Evolutionary conservation across 2,797 vertebrate species (phyloP).

Genomic region (Sylvilagus floridanus): DNA sequence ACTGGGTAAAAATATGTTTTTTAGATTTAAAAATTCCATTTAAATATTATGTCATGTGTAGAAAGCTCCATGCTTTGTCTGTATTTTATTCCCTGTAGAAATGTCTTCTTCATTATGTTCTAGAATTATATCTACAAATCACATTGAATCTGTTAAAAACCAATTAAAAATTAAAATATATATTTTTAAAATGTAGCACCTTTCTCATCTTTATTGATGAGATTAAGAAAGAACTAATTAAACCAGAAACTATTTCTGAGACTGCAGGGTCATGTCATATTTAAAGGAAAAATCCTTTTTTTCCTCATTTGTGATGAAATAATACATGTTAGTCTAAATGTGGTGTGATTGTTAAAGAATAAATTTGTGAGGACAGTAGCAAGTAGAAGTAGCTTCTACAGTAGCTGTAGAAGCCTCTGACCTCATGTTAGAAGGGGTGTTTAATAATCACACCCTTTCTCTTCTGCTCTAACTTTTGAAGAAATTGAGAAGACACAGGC

Average conservation of each 20-base stretch:
- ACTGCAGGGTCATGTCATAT: background rate
- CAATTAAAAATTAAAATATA: too few relatives aligned
- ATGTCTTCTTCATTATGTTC: background rate
- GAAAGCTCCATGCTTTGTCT: background rate
- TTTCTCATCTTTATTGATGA: slow-evolving; percentile 20
- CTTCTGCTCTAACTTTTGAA: slow-evolving; percentile 48
- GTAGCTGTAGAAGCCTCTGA: background rate
- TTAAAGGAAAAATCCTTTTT: background rate
- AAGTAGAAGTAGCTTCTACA: too few relatives aligned
- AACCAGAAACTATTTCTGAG: background rate
- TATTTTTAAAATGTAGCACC: background rate
- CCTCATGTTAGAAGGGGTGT: background rate
- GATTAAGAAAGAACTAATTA: slow-evolving; percentile 13
- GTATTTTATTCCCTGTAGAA: slow-evolving; percentile 33
- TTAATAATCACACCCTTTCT: background rate
- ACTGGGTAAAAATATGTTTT: background rate
- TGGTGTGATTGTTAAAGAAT: slow-evolving; percentile 16
- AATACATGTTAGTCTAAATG: background rate
- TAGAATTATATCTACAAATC: too few relatives aligned
- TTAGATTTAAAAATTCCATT: background rate
- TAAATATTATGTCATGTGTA: background rate
- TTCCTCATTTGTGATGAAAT: background rate
- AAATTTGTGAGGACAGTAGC: background rate
- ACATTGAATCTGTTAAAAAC: too few relatives aligned
- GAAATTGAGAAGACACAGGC: background rate